Conservation (phyloP, 2,888 invertebrate genomes). For the Sacculina carcini region DNA sequence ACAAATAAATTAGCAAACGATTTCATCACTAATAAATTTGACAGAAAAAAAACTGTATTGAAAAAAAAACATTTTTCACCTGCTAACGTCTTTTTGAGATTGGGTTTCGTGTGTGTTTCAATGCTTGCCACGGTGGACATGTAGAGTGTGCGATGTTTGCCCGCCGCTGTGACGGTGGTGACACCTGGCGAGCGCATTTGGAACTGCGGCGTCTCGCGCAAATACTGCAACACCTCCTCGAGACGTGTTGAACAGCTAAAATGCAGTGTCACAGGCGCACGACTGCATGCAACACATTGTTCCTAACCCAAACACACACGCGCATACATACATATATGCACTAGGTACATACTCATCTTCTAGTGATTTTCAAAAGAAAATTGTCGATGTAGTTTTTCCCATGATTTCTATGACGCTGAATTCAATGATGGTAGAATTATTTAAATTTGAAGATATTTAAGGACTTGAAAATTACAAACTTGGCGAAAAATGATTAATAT, state of each 20-base stretch:
- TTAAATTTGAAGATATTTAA: no score
- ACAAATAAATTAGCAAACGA: neutral
- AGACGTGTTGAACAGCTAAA: slow-evolving; percentile 13
- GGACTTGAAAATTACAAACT: no score
- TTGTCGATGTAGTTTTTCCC: no score
- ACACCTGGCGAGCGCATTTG: slow-evolving; percentile 36
- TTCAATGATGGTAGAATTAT: no score
- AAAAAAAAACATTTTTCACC: slow-evolving; percentile 18
- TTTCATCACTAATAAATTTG: neutral
- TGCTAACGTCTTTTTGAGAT: slow-evolving; percentile 56
- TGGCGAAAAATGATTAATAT: no score
- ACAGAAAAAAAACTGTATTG: neutral
- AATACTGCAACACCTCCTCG: slow-evolving; percentile 8
- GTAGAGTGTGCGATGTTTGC: slow-evolving; percentile 71
- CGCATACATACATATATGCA: no score
- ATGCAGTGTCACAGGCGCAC: slow-evolving; percentile 19
- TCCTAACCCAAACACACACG: no score
- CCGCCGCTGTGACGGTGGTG: slow-evolving; percentile 49
- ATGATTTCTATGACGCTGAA: no score
- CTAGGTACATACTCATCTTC: no score
- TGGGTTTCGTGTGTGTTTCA: slow-evolving; percentile 60
- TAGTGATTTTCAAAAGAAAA: no score
- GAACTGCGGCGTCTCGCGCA: slow-evolving; percentile 10
- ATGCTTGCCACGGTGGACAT: slow-evolving; percentile 76
- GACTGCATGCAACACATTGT: slow-evolving; percentile 69